Conservation (phyloP, 2,113 vertebrate species). For the Lophochroa leadbeateri region DNA sequence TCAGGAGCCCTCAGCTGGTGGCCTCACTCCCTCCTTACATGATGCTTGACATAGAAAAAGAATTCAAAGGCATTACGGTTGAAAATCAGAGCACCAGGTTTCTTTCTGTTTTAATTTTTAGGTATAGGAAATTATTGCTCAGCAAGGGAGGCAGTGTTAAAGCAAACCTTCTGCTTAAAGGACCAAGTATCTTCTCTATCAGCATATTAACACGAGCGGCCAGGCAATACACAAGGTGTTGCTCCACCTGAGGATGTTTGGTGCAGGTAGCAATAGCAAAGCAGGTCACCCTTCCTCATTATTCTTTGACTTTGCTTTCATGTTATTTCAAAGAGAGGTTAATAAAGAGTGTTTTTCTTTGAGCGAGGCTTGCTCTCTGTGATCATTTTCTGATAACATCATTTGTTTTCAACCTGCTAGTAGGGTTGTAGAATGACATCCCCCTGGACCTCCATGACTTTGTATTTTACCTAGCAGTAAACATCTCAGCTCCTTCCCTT, state of each 20-base stretch:
- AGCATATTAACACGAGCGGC: rapidly evolving
- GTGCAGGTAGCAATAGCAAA: background rate
- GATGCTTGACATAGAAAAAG: background rate
- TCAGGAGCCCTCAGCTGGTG: background rate
- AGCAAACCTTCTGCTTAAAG: background rate
- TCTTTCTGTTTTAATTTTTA: background rate
- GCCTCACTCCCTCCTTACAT: background rate
- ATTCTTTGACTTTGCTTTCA: slow-evolving; percentile 50
- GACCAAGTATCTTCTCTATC: background rate
- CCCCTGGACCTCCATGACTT: slow-evolving; percentile 15
- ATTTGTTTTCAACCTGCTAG: slow-evolving; percentile 52
- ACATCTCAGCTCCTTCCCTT: slow-evolving; percentile 19
- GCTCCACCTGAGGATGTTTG: background rate
- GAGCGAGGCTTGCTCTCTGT: background rate
- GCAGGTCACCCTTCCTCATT: slow-evolving; percentile 3
- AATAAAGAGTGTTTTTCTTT: slow-evolving; percentile 37
- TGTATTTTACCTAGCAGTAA: slow-evolving; percentile 44
- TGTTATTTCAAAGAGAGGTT: slow-evolving; percentile 45
- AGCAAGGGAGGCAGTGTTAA: background rate
- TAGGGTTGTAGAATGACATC: slow-evolving; percentile 22
- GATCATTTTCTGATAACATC: slow-evolving; percentile 58
- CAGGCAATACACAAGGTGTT: background rate
- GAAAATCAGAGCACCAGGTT: background rate
- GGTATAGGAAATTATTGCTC: background rate
- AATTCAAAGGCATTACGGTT: background rate